Percentiles rank a stretch among this genome's conserved stretches.
phyloP scores from a whole-genome alignment of 2,113 vertebrate genomes.

The Trematomus loennbergii region DNA sequence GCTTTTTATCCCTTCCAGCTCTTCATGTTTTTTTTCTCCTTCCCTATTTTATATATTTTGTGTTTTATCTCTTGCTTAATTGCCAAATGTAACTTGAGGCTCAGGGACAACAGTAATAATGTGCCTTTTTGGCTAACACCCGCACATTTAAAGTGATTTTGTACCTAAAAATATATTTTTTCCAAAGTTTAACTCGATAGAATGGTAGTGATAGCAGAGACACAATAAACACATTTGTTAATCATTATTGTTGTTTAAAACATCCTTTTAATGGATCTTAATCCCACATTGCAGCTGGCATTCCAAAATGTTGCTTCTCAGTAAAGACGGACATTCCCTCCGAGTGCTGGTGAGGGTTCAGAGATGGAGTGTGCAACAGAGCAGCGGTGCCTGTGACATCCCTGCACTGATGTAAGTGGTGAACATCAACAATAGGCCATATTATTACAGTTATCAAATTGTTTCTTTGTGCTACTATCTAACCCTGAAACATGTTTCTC shows the following conservation, averaged over 20 bases:
- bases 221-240: no score
- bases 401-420: conserved; percentile 74
- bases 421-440: background rate
- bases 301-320: conserved; percentile 73
- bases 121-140: background rate
- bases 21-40: no score
- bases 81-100: background rate
- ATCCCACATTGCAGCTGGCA: conserved; percentile 46
- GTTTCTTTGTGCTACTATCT: background rate
- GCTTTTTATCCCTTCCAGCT: no score
- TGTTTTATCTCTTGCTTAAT: background rate
- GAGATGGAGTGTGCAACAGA: conserved; percentile 10
- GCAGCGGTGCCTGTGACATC: conserved; percentile 67
- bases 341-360: fast-evolving
- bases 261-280: background rate
- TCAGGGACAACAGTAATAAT: background rate
- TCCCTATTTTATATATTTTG: no score
- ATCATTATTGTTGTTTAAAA: background rate
- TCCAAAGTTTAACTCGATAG: background rate
- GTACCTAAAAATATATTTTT: no score
- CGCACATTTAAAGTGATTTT: background rate
- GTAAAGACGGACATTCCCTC: fast-evolving
- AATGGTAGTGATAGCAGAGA: background rate
- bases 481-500: background rate
- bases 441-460: background rate